Conservation (phyloP, 2,888 invertebrate species). For the Noctua pronuba region DNA sequence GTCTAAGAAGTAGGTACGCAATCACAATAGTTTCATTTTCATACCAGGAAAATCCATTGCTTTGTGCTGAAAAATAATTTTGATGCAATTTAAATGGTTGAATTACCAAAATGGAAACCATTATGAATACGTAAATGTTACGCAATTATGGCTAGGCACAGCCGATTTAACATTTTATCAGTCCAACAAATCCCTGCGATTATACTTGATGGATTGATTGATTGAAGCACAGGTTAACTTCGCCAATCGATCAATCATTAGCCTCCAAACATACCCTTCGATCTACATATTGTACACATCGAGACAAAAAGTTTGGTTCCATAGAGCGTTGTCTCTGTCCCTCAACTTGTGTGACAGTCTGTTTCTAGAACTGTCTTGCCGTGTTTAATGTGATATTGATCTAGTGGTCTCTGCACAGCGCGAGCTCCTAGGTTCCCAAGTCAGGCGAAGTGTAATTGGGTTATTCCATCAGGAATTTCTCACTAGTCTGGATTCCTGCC, state of each 20-base stretch:
- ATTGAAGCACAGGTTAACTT: conserved; percentile 35
- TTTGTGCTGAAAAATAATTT: neutral
- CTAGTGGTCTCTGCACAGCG: neutral
- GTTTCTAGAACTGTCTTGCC: neutral
- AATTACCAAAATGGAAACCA: conserved; percentile 6
- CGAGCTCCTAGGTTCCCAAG: neutral
- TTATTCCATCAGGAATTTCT: neutral
- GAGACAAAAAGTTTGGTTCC: neutral
- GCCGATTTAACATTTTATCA: conserved; percentile 6
- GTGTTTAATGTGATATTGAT: neutral
- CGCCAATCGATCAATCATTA: conserved; percentile 26
- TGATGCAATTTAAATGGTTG: neutral
- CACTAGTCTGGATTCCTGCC: neutral
- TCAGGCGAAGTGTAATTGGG: no score
- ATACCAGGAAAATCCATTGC: neutral
- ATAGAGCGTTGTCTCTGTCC: neutral
- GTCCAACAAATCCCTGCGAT: conserved; percentile 14
- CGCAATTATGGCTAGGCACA: neutral
- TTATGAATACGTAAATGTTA: neutral
- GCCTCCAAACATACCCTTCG: neutral
- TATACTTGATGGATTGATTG: conserved; percentile 32
- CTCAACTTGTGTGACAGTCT: neutral
- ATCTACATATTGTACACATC: neutral
- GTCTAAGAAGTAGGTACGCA: neutral
- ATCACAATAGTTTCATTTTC: neutral